Evolutionary conservation across 1,140 invertebrate genomes (phyloP), one percentile per base, ranked within the genome.

Genomic region (Oppia nitens): DNA sequence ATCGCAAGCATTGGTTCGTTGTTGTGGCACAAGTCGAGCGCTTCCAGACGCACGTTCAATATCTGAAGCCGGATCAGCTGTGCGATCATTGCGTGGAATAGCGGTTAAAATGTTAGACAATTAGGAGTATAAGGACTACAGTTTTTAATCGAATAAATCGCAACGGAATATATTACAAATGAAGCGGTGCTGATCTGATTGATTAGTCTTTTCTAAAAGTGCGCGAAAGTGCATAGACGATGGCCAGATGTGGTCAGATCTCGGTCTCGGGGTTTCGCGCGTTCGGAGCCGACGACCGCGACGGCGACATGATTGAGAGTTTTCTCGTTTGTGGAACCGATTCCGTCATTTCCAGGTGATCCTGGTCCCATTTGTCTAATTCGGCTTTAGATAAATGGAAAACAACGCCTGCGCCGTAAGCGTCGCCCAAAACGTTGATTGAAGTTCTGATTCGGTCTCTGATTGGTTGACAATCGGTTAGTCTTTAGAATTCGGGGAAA

Each of bases 391-490:
- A 91, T 55, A 94, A 77, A 65, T 91, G 80, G 67, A 92, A 81
- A 3, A 98, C 91, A 26, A 98, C 83, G 58, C 89, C 87, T 29
- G 92, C 89, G 47, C 92, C 93, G 48, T 95, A 76, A 51, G 88
- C 85, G 72, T 98, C 93, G 60, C 93, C 93, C 66, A 94, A 81
- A 17, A 98, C 92, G 71, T 98, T 98, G 63, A 96, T 90, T 60
- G 90, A 88, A 47, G 93, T 97, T 53, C 93, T 81, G 78, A 96
- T 92, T 63, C 91, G 84, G 74, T 95, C 92, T 61, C 60, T 62
- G 17, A 1, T 49, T 17, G 47, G 24, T 17, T 6, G 32, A 23
- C 3, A 56, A 54, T 45, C 4, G 3, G 21, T 32, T 23, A 47
- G 26, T 47, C 2, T 23, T n/a, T 47, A 45, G 27, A 45, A 54